Base-by-base conservation (phyloP, 1,140 invertebrate species). In the Mercenaria mercenaria region DNA sequence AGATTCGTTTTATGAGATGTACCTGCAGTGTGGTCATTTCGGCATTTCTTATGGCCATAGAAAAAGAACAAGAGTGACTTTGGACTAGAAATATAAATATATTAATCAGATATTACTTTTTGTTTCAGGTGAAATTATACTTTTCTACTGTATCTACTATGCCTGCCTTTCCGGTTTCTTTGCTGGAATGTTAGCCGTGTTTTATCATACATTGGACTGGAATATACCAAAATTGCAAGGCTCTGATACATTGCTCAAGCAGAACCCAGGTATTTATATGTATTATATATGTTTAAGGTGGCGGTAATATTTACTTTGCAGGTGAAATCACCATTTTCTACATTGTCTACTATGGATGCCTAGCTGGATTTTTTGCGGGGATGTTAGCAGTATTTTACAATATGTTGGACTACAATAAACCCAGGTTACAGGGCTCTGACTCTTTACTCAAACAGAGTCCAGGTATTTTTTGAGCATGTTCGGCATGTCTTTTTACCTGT, bases 61-160 rank as follows among this genome's bases (percentile, higher is more conserved):
- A n/a, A n/a, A n/a, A n/a, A n/a, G n/a, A n/a, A n/a, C n/a, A n/a
- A n/a, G n/a, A n/a, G n/a, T n/a, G n/a, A n/a, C n/a, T n/a, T n/a
- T n/a, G n/a, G n/a, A n/a, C n/a, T n/a, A n/a, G n/a, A n/a, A n/a
- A n/a, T 47, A 15, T 47, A 47, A 6, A 47, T 47, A 15, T 47
- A 47, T 47, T 47, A 47, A 47, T 47, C 15, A 47, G 43, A 47
- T 6, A 8, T 47, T 47, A 47, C 43, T 90, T 91, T 89, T 85
- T 88, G 76, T 94, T 93, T 74, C 92, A 95, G 95, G 43, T 85
- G 92, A 94, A 97, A 99, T 99, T 96, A 97, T 98, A 90, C 96
- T 99, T 88, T 99, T 99, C 97, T 99, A 99, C 96, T 95, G 98
- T 89, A 97, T 99, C 96, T 99, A 99, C 97, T 99, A 99, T 96